Evolutionary conservation across 2,888 invertebrate species (phyloP), one percentile per base, ranked within the genome.

Genomic region (Hyppa rectilinea): DNA sequence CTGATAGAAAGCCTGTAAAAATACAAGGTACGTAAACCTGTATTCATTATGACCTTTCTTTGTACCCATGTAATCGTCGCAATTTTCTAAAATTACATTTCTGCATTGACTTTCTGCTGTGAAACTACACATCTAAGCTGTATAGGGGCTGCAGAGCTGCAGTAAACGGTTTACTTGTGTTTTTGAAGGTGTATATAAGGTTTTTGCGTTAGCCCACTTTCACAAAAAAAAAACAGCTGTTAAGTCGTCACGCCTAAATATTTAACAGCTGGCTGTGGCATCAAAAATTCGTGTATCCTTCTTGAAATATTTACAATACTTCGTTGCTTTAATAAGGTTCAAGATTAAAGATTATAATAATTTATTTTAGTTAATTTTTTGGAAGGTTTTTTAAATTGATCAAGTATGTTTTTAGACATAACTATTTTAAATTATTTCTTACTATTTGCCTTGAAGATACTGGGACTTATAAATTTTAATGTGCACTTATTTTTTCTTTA

Each of bases 201-300:
- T 74, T 77, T 84, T 85, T 81, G 69, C 70, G 73, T 23, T 87
- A 88, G 86, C 89, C 93, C 88, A 93, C 93, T 94, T 94, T 94
- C 92, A 86, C 84, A 52, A 78, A 87, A 83, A 73, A 71, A 82
- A 92, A 92, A 89, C 95, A 95, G 94, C 94, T 94, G 94, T 93
- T 92, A 89, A 84, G 88, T 90, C 92, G 93, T 93, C 92, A 94
- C 90, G 87, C 87, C 87, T 90, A 83, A 77, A 80, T 82, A 75
- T 79, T 74, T 72, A 91, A 91, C 93, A 93, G 93, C 93, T 93
- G 91, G 86, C 84, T 75, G 50, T 85, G 73, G 59, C 76, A 66
- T 72, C 64, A 69, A 36, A 45, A 36, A 43, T 43, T 60, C 29
- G 36, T 34, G 36, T n/a, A 31, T 47, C 38, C 10, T 36, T 47